Evolutionary conservation across 1,140 invertebrate species (phyloP).

Genomic region (Ridgeia piscesae): DNA sequence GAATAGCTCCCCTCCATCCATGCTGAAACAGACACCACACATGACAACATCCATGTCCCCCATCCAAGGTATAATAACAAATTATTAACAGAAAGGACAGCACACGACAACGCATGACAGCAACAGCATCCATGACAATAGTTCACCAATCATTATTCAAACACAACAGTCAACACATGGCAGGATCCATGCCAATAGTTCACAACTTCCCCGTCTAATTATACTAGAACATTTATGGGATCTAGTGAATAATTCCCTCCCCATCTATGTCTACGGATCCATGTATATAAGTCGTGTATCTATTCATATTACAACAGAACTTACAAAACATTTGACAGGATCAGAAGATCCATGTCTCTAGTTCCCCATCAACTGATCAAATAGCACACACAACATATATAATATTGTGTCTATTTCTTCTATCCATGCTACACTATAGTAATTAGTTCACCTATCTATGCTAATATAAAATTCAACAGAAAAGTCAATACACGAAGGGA

Average conservation of each 20-base stretch:
- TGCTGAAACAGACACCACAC: constrained; percentile 64
- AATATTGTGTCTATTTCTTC: background rate
- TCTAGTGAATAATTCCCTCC: no score
- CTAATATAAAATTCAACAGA: no score
- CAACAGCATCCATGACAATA: background rate
- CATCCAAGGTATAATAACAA: constrained; percentile 86
- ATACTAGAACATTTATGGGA: no score
- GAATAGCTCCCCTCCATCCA: constrained; percentile 96
- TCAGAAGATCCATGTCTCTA: constrained; percentile 71
- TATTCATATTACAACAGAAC: constrained; percentile 65
- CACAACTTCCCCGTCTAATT: no score
- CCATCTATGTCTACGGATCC: no score
- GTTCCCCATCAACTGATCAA: constrained; percentile 61
- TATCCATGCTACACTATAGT: background rate
- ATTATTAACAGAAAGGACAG: no score
- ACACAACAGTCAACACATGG: no score
- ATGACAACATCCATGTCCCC: constrained; percentile 66
- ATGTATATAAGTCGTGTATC: no score
- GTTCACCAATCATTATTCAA: background rate
- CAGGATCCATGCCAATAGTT: background rate
- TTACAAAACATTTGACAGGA: constrained; percentile 64
- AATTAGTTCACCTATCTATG: no score
- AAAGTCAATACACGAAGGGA: no score
- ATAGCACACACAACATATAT: background rate
- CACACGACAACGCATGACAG: no score